Evolutionary conservation across 2,888 invertebrate genomes (phyloP), one percentile per base, ranked within the genome.

Genomic region (Cecidostiba fungosa): DNA sequence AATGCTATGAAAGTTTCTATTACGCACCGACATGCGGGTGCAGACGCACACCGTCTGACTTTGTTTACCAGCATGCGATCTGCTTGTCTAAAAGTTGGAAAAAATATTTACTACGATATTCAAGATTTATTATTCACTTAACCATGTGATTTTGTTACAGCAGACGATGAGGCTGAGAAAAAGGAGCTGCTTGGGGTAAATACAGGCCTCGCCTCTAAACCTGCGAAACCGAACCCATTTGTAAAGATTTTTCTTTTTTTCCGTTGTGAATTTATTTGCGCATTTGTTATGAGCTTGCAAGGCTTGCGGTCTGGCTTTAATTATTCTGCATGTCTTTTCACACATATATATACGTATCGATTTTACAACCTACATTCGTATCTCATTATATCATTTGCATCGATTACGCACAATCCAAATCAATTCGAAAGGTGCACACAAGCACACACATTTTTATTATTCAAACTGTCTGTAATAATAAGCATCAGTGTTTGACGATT

Each of bases 141-240:
- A n/a, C n/a, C 3, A 0, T 54, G 16, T 54, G 23, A 26, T 84
- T 85, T 54, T 83, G 84, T 90, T 89, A 62, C 91, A 92, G 91
- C 90, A 89, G 93, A 93, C 86, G 93, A 93, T 84, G 93, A 93
- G 87, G 88, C 91, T 87, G 93, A 93, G 89, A 92, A 92, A 89
- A 93, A 93, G 91, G 93, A 93, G 88, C 92, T 93, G 89, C 93
- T 93, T 87, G 93, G 92, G 93, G 93, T 93, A 93, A 93, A 93
- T 93, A 93, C 93, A 90, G 92, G 93, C 92, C 90, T 89, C 92
- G 91, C 90, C 90, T 90, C 91, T 92, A 93, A 93, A 92, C 89
- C 92, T 92, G 90, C 92, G 90, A 93, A 93, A 92, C 92, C 91
- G 87, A 93, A 93, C 88, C 93, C 93, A 93, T 93, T 93, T 90